Conservation (phyloP, 64 coral and sea anemone genomes). For the Astreopora myriophthalma region DNA sequence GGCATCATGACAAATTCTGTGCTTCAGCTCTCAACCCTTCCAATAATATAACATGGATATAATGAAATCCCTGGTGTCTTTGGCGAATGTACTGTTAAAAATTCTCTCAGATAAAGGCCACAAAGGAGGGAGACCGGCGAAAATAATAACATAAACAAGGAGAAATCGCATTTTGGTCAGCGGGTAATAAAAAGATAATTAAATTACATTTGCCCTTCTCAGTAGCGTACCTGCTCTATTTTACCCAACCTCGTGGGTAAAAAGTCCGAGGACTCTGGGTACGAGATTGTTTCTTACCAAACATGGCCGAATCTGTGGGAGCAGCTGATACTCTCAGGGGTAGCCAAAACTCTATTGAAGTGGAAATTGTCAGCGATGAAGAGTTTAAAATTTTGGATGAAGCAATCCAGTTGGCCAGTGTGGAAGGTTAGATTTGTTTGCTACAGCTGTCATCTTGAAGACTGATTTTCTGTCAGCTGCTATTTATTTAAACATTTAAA, state of each 20-base stretch:
- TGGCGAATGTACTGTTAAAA: not conserved
- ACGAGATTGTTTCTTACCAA: not conserved
- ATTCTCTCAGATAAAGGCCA: not conserved
- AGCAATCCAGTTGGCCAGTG: not conserved
- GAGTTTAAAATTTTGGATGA: not conserved
- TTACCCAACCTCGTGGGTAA: no score
- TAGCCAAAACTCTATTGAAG: slow-evolving; percentile 6
- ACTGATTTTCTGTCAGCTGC: no score
- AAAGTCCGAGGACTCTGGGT: no score
- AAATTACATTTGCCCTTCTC: not conserved
- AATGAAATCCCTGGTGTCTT: not conserved
- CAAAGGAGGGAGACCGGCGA: not conserved
- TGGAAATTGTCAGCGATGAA: slow-evolving; percentile 27
- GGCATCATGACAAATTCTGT: not conserved
- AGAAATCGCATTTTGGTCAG: not conserved
- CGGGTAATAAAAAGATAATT: not conserved
- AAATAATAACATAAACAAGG: not conserved
- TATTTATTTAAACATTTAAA: no score
- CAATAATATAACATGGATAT: not conserved
- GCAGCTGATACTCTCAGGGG: not conserved
- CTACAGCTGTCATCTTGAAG: no score
- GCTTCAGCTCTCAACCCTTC: not conserved
- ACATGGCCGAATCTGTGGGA: not conserved
- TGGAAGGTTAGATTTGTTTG: not conserved
- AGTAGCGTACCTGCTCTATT: no score